Evolutionary conservation across 1,140 invertebrate genomes (phyloP).

Genomic region (Mesaphorura yosii): DNA sequence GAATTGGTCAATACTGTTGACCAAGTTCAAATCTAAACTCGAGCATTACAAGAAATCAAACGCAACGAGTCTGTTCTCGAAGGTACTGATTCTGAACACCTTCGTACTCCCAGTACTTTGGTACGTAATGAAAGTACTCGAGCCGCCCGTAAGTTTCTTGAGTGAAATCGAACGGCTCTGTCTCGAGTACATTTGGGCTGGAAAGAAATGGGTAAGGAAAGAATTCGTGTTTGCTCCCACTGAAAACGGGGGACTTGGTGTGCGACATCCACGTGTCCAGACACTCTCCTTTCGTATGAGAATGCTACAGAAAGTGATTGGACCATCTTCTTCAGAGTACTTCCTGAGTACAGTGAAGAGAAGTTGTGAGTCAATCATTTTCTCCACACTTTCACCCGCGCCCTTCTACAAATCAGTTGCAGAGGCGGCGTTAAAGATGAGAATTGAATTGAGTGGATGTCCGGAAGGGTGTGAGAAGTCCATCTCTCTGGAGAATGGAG

Average conservation of each 20-base stretch:
- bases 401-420: too few species aligned
- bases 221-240: not conserved
- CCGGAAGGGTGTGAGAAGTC: too few species aligned
- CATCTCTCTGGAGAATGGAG: too few species aligned
- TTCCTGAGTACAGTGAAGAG: too few species aligned
- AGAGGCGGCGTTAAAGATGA: too few species aligned
- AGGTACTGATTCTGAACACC: not conserved
- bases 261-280: not conserved
- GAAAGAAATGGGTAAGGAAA: not conserved
- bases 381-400: too few species aligned
- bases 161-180: not conserved
- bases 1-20: not conserved
- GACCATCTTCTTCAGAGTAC: too few species aligned
- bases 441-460: too few species aligned
- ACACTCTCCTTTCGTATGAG: not conserved
- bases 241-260: not conserved
- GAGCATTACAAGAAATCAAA: not conserved
- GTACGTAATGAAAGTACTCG: not conserved
- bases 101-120: not conserved
- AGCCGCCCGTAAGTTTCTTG: not conserved
- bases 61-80: not conserved
- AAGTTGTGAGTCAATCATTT: too few species aligned
- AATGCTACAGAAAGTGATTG: not conserved
- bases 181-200: not conserved
- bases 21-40: not conserved